phyloP scores from a whole-genome alignment of 2,113 vertebrate genomes.

The Opisthocomus hoazin region DNA sequence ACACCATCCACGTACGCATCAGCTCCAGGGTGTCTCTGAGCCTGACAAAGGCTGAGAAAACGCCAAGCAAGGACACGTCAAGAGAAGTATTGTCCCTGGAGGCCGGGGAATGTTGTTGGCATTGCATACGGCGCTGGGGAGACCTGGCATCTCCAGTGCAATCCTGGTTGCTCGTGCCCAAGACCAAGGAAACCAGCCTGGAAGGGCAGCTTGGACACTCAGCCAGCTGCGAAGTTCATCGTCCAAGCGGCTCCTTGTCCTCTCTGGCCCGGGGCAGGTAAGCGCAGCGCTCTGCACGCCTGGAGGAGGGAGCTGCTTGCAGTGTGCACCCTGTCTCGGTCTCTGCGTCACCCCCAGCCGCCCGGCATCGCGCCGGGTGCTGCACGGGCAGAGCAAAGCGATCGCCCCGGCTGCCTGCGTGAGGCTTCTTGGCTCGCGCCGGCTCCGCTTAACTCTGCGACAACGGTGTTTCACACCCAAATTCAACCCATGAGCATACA shows the following conservation, averaged over 20 bases:
- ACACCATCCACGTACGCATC: background rate
- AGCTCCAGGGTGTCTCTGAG: background rate
- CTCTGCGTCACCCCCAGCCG: background rate
- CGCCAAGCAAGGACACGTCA: background rate
- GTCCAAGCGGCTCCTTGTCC: background rate
- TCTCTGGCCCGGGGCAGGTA: background rate
- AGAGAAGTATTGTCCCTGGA: background rate
- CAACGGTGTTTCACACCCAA: background rate
- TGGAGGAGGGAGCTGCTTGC: background rate
- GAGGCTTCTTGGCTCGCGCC: background rate
- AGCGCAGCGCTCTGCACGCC: background rate
- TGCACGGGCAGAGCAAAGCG: background rate
- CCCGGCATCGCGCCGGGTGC: fast-evolving
- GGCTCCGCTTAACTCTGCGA: background rate
- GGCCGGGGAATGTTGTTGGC: background rate
- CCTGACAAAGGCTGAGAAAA: background rate
- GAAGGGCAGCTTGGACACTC: background rate
- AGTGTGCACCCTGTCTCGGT: fast-evolving
- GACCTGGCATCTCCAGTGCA: background rate
- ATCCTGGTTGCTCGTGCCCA: background rate
- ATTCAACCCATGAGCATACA: background rate
- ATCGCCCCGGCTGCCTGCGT: background rate
- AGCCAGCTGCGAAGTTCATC: background rate
- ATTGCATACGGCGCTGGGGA: fast-evolving
- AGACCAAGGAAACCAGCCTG: background rate